Percentiles rank a stretch among this genome's conserved stretches.
phyloP scores from a whole-genome alignment of 2,113 vertebrate genomes.

The Manacus vitellinus region DNA sequence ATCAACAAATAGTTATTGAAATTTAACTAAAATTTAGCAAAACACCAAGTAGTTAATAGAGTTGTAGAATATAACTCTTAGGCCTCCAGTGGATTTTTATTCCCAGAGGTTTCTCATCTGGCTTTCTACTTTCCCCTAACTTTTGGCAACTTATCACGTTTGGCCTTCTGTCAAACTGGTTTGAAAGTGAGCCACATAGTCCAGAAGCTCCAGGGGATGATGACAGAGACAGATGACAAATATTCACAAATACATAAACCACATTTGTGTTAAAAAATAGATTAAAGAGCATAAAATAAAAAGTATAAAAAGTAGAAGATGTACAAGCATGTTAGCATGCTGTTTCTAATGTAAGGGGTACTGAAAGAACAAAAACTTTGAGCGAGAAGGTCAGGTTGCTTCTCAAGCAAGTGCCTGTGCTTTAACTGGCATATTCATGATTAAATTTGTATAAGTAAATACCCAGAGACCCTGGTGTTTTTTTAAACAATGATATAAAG shows the following conservation, averaged over 20 bases:
- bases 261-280: constrained; percentile 17
- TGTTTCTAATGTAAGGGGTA: background rate
- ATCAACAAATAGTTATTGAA: background rate
- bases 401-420: background rate
- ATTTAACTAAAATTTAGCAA: background rate
- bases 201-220: constrained; percentile 16
- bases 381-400: background rate
- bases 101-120: constrained; percentile 49
- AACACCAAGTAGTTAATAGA: background rate
- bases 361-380: background rate
- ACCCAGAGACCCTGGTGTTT: background rate
- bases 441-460: background rate
- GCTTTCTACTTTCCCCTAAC: constrained; percentile 9
- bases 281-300: background rate
- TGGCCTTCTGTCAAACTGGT: constrained; percentile 30
- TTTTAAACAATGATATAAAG: background rate
- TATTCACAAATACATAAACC: constrained; percentile 10
- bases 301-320: background rate
- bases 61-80: background rate
- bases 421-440: background rate
- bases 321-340: background rate
- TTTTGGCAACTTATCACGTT: constrained; percentile 45
- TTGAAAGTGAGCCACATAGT: constrained; percentile 28
- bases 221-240: constrained; percentile 9
- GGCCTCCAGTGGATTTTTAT: background rate